Evolutionary conservation across 2,797 vertebrate genomes (phyloP).

Genomic region (Spea hammondii): DNA sequence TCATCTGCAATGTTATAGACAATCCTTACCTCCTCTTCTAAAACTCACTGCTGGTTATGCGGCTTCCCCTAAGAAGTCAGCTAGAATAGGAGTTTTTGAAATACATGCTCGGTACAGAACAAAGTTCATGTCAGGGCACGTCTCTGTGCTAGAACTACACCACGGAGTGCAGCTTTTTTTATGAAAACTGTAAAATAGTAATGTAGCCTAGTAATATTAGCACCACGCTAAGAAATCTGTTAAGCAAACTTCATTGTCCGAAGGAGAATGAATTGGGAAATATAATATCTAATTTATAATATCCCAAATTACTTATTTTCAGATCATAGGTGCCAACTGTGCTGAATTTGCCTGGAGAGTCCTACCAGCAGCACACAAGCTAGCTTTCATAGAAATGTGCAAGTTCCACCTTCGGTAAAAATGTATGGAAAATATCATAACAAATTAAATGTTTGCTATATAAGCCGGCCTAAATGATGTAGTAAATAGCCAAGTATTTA

Average conservation of each 20-base stretch:
- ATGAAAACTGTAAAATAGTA: not conserved
- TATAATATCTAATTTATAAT: too few relatives aligned
- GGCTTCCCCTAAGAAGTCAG: not conserved
- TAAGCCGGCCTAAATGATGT: too few relatives aligned
- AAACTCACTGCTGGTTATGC: not conserved
- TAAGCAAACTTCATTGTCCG: not conserved
- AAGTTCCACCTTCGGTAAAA: too few relatives aligned
- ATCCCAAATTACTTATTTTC: too few relatives aligned
- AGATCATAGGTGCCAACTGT: too few relatives aligned
- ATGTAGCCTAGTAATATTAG: not conserved
- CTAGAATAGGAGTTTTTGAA: not conserved
- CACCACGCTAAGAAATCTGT: not conserved
- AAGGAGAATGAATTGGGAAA: too few relatives aligned
- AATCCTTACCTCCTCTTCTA: conserved; percentile 12
- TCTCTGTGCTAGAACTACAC: conserved; percentile 6
- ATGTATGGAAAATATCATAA: too few relatives aligned
- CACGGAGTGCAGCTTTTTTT: not conserved
- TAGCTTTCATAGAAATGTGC: too few relatives aligned
- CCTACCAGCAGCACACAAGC: too few relatives aligned
- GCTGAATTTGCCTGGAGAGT: too few relatives aligned
- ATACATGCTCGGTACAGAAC: conserved; percentile 13
- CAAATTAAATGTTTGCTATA: too few relatives aligned
- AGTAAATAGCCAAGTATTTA: too few relatives aligned
- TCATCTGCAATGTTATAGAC: not conserved
- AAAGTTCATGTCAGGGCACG: conserved; percentile 36